Conservation (phyloP, 2,113 vertebrate genomes). For the Anolis carolinensis region DNA sequence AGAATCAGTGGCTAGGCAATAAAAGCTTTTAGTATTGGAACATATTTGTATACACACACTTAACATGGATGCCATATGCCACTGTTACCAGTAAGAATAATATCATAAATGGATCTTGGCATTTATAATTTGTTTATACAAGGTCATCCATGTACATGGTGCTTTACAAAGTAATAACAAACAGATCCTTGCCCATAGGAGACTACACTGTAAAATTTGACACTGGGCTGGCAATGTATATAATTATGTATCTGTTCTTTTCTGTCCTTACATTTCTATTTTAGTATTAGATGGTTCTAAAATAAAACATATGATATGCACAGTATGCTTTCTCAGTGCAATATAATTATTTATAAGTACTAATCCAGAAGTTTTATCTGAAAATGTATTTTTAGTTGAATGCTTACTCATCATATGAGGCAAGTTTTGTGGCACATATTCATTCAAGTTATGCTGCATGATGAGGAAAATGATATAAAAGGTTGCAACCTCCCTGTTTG, state of each 20-base stretch:
- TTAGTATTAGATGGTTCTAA: not conserved
- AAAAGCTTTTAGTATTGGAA: constrained; percentile 35
- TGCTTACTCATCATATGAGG: not conserved
- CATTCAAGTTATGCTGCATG: not conserved
- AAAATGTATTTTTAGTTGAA: not conserved
- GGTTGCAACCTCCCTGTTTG: constrained; percentile 43
- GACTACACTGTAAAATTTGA: constrained; percentile 13
- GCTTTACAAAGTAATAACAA: not conserved
- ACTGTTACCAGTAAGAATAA: not conserved
- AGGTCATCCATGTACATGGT: not conserved
- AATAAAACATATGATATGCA: no score
- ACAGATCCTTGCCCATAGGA: not conserved
- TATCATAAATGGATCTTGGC: no score
- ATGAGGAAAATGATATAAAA: constrained; percentile 16
- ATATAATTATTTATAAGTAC: not conserved
- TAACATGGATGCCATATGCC: constrained; percentile 41
- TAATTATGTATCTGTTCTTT: not conserved
- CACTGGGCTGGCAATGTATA: not conserved
- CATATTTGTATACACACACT: constrained; percentile 34
- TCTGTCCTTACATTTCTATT: not conserved
- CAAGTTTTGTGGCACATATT: not conserved
- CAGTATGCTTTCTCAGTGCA: not conserved
- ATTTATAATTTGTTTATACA: not conserved
- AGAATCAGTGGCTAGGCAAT: constrained; percentile 40
- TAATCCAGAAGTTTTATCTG: not conserved